A percentile compares a stretch with the other conserved stretches of the same genome.
phyloP scores from a whole-genome alignment of 1,140 invertebrate species.

The Halesus radiatus region DNA sequence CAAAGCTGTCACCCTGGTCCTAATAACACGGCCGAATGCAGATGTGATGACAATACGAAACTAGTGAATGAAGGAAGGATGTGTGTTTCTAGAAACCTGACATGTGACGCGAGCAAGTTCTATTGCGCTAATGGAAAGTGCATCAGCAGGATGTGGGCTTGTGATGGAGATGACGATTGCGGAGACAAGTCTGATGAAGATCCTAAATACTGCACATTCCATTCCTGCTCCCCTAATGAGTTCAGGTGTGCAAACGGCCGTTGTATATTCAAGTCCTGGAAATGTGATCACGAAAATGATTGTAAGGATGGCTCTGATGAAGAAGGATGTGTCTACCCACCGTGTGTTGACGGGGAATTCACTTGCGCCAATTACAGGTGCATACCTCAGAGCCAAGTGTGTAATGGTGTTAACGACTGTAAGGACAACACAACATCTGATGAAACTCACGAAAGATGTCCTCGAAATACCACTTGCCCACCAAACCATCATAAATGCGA shows the following conservation, averaged over 20 bases:
- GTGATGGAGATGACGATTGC: slow-evolving; percentile 96
- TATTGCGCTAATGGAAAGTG: slow-evolving; percentile 95
- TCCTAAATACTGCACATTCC: slow-evolving; percentile 91
- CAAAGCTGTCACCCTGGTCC: slow-evolving; percentile 93
- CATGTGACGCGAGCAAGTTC: slow-evolving; percentile 91
- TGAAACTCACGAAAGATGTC: slow-evolving; percentile 89
- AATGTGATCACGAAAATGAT: slow-evolving; percentile 95
- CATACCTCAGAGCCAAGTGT: slow-evolving; percentile 88
- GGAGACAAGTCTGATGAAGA: slow-evolving; percentile 96
- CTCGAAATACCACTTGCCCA: slow-evolving; percentile 88
- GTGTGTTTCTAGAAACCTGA: slow-evolving; percentile 90
- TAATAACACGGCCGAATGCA: slow-evolving; percentile 88
- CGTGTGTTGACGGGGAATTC: slow-evolving; percentile 92
- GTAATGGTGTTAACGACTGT: slow-evolving; percentile 95
- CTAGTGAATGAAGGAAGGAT: slow-evolving; percentile 93
- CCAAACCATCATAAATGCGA: slow-evolving; percentile 91
- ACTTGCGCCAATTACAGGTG: slow-evolving; percentile 93
- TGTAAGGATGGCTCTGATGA: slow-evolving; percentile 95
- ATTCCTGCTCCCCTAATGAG: slow-evolving; percentile 93
- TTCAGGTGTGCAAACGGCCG: slow-evolving; percentile 95
- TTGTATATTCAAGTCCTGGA: slow-evolving; percentile 96
- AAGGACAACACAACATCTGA: slow-evolving; percentile 94
- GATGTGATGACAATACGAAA: slow-evolving; percentile 87
- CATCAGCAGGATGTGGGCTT: slow-evolving; percentile 95
- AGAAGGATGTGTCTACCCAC: slow-evolving; percentile 89